Evolutionary conservation across 2,113 vertebrate species (phyloP).

Genomic region (Phyllostomus hastatus): DNA sequence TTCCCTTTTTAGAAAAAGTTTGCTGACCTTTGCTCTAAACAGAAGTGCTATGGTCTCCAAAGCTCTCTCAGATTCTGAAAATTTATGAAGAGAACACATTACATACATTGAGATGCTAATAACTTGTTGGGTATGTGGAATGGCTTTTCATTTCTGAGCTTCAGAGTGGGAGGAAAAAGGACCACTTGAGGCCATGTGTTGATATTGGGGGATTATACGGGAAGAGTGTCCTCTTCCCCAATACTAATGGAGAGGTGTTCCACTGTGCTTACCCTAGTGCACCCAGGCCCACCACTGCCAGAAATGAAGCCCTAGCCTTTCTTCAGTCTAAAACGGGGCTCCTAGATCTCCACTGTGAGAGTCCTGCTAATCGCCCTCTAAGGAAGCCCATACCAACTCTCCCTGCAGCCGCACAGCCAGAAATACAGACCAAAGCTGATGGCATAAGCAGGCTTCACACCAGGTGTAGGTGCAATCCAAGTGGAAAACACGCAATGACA

Average conservation of each 20-base stretch:
- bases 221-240: not conserved
- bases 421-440: not conserved
- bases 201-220: not conserved
- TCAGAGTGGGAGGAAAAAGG: not conserved
- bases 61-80: not conserved
- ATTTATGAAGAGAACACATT: not conserved
- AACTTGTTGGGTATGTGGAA: not conserved
- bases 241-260: not conserved
- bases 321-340: not conserved
- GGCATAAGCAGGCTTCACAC: constrained; percentile 22
- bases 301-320: not conserved
- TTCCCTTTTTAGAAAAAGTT: not conserved
- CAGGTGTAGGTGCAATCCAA: not conserved
- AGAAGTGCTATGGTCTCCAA: not conserved
- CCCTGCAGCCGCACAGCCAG: not conserved
- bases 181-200: not conserved
- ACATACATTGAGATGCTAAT: not conserved
- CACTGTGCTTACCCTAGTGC: too few species aligned
- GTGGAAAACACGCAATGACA: not conserved
- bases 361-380: not conserved
- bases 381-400: not conserved
- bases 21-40: not conserved
- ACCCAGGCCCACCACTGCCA: not conserved
- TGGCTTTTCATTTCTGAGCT: not conserved
- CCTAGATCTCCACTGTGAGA: not conserved